A percentile compares a stretch with the other conserved stretches of the same genome.
phyloP scores from a whole-genome alignment of 2,797 vertebrate species.

The Clarias platycephalus region DNA sequence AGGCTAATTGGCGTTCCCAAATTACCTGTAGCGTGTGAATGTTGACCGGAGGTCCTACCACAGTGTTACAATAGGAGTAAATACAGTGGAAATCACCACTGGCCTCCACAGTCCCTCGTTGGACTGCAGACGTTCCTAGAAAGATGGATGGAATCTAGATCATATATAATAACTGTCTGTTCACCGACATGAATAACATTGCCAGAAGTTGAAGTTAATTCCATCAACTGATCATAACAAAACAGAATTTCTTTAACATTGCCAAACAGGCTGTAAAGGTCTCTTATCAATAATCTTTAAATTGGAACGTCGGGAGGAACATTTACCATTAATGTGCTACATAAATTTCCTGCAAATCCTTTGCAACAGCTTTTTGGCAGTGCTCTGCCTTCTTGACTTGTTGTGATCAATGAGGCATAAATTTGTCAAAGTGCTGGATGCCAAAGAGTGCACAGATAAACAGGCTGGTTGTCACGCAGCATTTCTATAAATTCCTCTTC shows the following conservation, averaged over 20 bases:
- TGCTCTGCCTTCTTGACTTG: neutral
- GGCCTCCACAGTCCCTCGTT: no score
- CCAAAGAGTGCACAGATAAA: constrained; percentile 53
- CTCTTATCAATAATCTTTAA: constrained; percentile 15
- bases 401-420: constrained; percentile 47
- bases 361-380: constrained; percentile 37
- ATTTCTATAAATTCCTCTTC: constrained; percentile 46
- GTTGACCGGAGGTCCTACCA: no score
- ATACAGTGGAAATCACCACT: no score
- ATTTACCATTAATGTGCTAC: constrained; percentile 16
- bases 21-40: no score
- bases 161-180: neutral
- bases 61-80: no score
- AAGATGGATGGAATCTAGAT: neutral
- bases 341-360: constrained; percentile 39
- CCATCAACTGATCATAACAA: constrained; percentile 24
- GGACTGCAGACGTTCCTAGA: no score
- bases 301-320: constrained; percentile 17
- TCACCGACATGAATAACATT: neutral
- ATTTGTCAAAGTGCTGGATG: constrained; percentile 37
- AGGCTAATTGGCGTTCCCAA: no score
- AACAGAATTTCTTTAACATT: constrained; percentile 16
- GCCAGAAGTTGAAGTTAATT: neutral
- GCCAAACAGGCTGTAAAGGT: constrained; percentile 3
- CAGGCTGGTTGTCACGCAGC: constrained; percentile 50